Evolutionary conservation across 2,888 invertebrate species (phyloP), one percentile per base, ranked within the genome.

Genomic region (Nasonia oneida): DNA sequence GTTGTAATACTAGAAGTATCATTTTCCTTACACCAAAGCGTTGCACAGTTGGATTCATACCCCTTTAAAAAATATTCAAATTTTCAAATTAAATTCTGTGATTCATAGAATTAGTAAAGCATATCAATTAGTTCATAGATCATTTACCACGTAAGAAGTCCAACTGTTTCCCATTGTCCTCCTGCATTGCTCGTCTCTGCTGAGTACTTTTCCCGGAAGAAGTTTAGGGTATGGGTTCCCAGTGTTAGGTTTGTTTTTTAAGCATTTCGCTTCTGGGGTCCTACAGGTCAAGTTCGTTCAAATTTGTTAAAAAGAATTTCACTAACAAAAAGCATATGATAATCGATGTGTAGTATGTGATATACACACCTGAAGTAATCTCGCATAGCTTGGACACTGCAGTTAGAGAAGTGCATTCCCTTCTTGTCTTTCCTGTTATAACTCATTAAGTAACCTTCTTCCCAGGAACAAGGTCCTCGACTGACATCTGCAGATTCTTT

Each of bases 401-500:
- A 86, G 1, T 53, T 4, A n/a, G 86, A 86, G 79, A 79, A 86
- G 50, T 86, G 86, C 23, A 78, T 15, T n/a, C 76, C 82, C 12
- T 39, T 79, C 1, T 14, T 47, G 12, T 47, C 37, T 37, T 39
- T 67, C 23, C 67, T 79, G 5, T 78, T 29, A 18, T 82, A 86
- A 70, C 86, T 86, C 86, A 86, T 86, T 18, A 85, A 29, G 67
- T 85, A 85, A 23, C 85, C 85, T 39, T 85, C 77, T 0, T 77
- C n/a, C 77, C 81, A 77, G 0, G 18, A 0, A 39, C 85, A 85
- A 15, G 81, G 73, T 3, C 76, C 77, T 33, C 61, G 71, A 0
- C 47, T 10, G 10, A 64, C n/a, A 0, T 1, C 6, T 1, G 15
- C 50, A 1, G 81, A 50, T 5, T 76, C 75, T 0, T 14, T 5